Evolutionary conservation across 2,797 vertebrate genomes (phyloP), one percentile per base, ranked within the genome.

Genomic region (Helostoma temminkii): DNA sequence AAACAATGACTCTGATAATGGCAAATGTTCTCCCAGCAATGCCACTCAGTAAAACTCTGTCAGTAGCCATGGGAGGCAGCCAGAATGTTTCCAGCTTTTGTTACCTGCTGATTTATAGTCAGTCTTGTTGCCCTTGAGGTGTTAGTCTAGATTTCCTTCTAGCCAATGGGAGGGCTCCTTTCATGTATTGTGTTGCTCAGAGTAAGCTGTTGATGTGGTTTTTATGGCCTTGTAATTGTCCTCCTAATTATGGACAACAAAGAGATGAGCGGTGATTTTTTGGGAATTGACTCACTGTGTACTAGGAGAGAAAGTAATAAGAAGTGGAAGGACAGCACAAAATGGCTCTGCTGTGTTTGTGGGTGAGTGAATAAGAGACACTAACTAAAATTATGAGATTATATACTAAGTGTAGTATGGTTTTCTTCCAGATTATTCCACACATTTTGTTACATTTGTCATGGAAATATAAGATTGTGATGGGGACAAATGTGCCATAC

Each of bases 11-110:
- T 62, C 48, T 30, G 65, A 81, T 65, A 62, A 69, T 30, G 24
- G 24, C 70, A 61, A 80, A 82, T 65, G 84, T 80, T 79, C 79
- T 80, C 59, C 71, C 11, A 3, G n/a, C 64, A 18, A 45, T 76
- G 41, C 71, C 66, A 80, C 88, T 80, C 58, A 82, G 34, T 71
- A 66, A 56, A 52, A 64, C 43, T 72, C 54, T 24, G 69, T 50
- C 76, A 74, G 87, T 82, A 80, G 76, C 84, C 74, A 78, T 71
- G 86, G 87, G 86, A 88, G 86, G 73, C 83, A 71, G 77, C 71
- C 77, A 55, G 86, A 86, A 89, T 80, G 88, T 83, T 91, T 91
- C 86, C 89, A 88, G 85, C 89, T 88, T 92, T 93, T 92, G 90
- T 94, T 86, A 47, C 56, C 18, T 45, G 61, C 80, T 90, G 89